Base-by-base conservation (phyloP, 2,888 invertebrate species). In the Selenia dentaria region DNA sequence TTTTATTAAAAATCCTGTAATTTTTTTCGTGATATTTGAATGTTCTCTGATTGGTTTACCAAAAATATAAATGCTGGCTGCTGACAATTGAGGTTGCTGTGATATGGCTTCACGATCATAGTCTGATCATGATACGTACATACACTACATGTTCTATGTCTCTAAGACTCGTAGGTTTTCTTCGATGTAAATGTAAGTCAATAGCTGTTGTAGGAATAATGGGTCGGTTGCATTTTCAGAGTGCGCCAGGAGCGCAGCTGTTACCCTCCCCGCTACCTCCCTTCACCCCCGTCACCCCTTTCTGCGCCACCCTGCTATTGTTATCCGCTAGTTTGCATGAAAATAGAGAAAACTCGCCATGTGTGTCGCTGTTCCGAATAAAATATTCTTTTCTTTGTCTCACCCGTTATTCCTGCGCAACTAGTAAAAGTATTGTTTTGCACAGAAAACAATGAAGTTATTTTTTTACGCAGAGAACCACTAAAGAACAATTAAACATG, bases 331-430 rank as follows among this genome's bases (percentile, higher is more conserved):
- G 79, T 85, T 86, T 82, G 82, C 79, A 83, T 85, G 80, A 80
- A 86, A 85, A 85, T 78, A 82, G 75, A 79, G 78, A 81, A 83
- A 82, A 83, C 74, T 81, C 74, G 78, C 73, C 78, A 80, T 82
- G 79, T 84, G 74, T 84, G 83, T 79, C 82, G 78, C 71, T 70
- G 71, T 74, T 80, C 78, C 75, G 69, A 83, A 86, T 86, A 85
- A 83, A 84, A 83, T 83, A 83, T 83, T 82, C 52, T 79, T 82
- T 79, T 81, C 82, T 83, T 81, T 83, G 79, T 82, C 78, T 78
- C 67, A 66, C 53, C 67, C 64, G 72, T 76, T 80, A 74, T 79
- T 74, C 74, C 79, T 77, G 68, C 70, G 74, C 74, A 76, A 80
- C 72, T 79, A 63, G 79, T 78, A 79, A 77, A 79, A 79, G 77